phyloP scores from a whole-genome alignment of 2,888 invertebrate species.

The Drosophila cognata region DNA sequence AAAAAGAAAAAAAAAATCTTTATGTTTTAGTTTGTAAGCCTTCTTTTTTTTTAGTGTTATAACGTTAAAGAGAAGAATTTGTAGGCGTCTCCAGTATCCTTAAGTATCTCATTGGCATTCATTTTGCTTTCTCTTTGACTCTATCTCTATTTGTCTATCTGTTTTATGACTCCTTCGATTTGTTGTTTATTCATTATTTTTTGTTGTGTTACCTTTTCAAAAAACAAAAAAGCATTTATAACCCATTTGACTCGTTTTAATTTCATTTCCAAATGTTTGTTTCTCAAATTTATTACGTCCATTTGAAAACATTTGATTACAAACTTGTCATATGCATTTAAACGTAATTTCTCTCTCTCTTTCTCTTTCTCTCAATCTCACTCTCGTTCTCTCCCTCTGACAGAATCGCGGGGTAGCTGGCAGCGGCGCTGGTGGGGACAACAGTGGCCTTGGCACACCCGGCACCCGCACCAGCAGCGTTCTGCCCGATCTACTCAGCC shows the following conservation, averaged over 20 bases:
- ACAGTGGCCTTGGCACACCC: constrained; percentile 86
- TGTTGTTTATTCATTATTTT: constrained; percentile 56
- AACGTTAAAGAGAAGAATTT: constrained; percentile 14
- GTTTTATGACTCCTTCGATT: constrained; percentile 37
- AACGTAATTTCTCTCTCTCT: neutral
- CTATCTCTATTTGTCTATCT: constrained; percentile 11
- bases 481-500: constrained; percentile 97
- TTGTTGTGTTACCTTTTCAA: constrained; percentile 50
- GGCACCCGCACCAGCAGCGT: constrained; percentile 95
- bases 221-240: constrained; percentile 52
- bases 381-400: neutral
- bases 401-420: constrained; percentile 61
- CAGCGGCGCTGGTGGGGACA: constrained; percentile 67
- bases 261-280: constrained; percentile 51
- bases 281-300: constrained; percentile 42
- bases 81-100: constrained; percentile 41
- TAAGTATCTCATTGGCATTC: constrained; percentile 81
- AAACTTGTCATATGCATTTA: constrained; percentile 26
- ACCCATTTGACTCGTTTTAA: constrained; percentile 55
- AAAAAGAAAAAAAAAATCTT: neutral
- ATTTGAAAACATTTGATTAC: constrained; percentile 43
- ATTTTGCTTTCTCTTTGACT: constrained; percentile 44
- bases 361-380: constrained; percentile 6
- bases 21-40: constrained; percentile 58
- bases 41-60: constrained; percentile 23